Conservation (phyloP, 53 echinoderm and acorn worm species). For the Echinarachnius parma region DNA sequence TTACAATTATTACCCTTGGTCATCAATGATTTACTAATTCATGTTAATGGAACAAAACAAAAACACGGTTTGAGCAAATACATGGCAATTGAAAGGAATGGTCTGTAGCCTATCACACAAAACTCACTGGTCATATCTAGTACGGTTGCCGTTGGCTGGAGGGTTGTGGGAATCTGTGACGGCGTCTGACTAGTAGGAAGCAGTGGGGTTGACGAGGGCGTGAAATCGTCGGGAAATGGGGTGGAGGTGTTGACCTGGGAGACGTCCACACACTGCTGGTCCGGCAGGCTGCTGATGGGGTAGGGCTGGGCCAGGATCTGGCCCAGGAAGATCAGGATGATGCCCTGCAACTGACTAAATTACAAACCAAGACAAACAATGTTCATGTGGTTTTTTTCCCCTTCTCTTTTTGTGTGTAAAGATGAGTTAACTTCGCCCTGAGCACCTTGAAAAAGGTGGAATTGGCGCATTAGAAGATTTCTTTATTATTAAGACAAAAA, state of each 20-base stretch:
- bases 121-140: conserved; percentile 73
- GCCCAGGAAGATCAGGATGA: conserved; percentile 69
- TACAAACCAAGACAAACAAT: neutral
- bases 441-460: too few species aligned
- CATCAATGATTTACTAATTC: too few species aligned
- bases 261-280: conserved; percentile 55
- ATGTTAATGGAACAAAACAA: too few species aligned
- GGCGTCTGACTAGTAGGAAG: neutral
- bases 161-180: neutral
- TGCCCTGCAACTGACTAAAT: conserved; percentile 79
- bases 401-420: too few species aligned
- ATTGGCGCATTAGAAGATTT: too few species aligned
- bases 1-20: too few species aligned
- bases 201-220: neutral
- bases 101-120: neutral
- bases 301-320: conserved; percentile 58
- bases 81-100: too few species aligned
- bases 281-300: conserved; percentile 38
- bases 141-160: conserved; percentile 30
- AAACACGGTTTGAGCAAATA: too few species aligned
- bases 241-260: conserved; percentile 11
- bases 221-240: neutral
- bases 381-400: too few species aligned
- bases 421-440: too few species aligned
- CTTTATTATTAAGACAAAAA: conserved; percentile 1